These are phyloP conservation scores for Drosophila prosaltans DNA, from an alignment of 1,140 invertebrate genomes.

Conservation along the genomic window DNA sequence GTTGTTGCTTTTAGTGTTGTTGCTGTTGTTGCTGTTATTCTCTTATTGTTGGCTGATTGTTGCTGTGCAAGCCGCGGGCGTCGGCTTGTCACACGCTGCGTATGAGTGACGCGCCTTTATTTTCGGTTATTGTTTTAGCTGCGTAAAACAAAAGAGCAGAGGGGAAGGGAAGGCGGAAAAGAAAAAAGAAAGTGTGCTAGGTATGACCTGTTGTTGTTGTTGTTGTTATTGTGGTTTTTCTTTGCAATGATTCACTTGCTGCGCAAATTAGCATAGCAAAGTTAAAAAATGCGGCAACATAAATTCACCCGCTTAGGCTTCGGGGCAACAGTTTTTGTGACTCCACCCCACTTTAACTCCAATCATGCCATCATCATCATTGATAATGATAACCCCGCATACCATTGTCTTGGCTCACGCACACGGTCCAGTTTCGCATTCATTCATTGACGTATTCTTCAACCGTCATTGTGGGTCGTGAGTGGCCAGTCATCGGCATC, in stretches of 20 bases:
- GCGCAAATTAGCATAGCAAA: slow-evolving; percentile 62
- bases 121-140: slow-evolving; percentile 79
- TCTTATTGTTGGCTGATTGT: slow-evolving; percentile 38
- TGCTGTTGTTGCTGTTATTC: slow-evolving; percentile 19
- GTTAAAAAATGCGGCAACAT: slow-evolving; percentile 11
- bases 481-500: slow-evolving; percentile 2
- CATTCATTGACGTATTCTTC: slow-evolving; percentile 61
- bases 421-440: slow-evolving; percentile 67
- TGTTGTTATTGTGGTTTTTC: too few relatives aligned
- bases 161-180: slow-evolving; percentile 17
- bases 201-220: slow-evolving; percentile 40
- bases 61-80: slow-evolving; percentile 64
- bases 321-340: slow-evolving; percentile 14
- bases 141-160: slow-evolving; percentile 48
- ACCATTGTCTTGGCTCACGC: slow-evolving; percentile 33
- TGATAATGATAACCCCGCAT: slow-evolving; percentile 45
- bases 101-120: slow-evolving; percentile 81
- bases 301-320: background rate
- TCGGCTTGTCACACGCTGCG: slow-evolving; percentile 74
- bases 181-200: slow-evolving; percentile 77
- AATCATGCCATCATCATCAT: slow-evolving; percentile 39
- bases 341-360: slow-evolving; percentile 21
- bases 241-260: slow-evolving; percentile 65
- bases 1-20: slow-evolving; percentile 34
- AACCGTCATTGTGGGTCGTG: slow-evolving; percentile 15